A percentile compares a stretch with the other conserved stretches of the same genome.
These are phyloP conservation scores for Procapra przewalskii DNA, from an alignment of 2,113 vertebrate genomes.

Conservation along the genomic window DNA sequence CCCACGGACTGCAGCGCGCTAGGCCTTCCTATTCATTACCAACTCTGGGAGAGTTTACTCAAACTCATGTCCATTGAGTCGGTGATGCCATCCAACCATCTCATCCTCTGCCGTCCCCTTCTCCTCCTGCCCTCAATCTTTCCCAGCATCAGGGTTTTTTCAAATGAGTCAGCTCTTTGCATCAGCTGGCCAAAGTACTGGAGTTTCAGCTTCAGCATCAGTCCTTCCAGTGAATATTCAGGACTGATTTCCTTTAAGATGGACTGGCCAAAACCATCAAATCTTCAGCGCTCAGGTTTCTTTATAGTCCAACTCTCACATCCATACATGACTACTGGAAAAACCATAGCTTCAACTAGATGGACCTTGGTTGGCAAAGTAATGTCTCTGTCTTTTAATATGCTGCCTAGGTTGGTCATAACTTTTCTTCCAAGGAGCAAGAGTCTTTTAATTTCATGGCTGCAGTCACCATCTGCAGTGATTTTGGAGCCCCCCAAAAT, in stretches of 20 bases:
- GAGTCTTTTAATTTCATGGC: neutral
- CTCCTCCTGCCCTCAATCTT: neutral
- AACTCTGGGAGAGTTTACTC: neutral
- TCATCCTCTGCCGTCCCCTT: neutral
- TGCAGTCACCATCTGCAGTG: neutral
- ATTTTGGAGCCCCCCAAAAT: accelerated
- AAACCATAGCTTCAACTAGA: neutral
- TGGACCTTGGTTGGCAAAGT: neutral
- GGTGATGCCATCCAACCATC: neutral
- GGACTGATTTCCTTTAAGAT: neutral
- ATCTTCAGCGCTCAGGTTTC: neutral
- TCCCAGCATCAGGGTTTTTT: neutral
- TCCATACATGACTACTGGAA: neutral
- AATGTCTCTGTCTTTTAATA: neutral
- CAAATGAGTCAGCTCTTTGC: neutral
- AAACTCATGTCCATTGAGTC: neutral
- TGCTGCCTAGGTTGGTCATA: neutral
- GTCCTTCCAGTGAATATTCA: neutral
- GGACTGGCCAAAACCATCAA: neutral
- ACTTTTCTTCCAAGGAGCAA: neutral
- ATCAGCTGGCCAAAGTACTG: neutral
- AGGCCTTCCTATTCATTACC: neutral
- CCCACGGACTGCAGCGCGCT: accelerated
- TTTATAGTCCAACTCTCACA: neutral
- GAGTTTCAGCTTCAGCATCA: neutral